Base-by-base conservation (phyloP, 2,888 invertebrate species). In the Xestia xanthographa region DNA sequence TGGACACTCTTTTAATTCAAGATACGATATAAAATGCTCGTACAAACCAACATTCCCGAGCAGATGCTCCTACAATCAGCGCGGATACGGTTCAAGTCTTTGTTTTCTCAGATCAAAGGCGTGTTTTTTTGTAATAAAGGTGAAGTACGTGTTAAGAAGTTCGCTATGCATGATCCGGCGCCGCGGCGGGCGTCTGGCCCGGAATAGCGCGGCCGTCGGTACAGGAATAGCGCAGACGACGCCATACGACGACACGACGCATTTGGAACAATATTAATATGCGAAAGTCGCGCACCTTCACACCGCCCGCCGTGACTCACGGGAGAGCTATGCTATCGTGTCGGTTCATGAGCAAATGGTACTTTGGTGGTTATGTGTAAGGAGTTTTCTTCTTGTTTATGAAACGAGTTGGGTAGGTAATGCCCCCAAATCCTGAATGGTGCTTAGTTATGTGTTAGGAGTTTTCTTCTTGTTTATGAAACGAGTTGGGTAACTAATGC, bases 211-310 rank as follows among this genome's bases (percentile, higher is more conserved):
- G 88, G 77, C 86, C 88, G 88, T 76, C 77, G 87, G 86, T 79
- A 85, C 92, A 75, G 88, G 94, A 94, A 94, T 94, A 94, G 90
- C 93, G 90, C 92, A 94, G 94, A 94, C 94, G 91, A 89, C 91
- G 91, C 89, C 90, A 86, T 80, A 80, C 89, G 86, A 87, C 88
- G 87, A 83, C 88, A 88, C 85, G 89, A 90, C 91, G 91, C 88
- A 91, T 92, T 93, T 90, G 92, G 92, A 92, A 87, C 86, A 85
- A 90, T 93, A 93, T 93, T 93, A 92, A 94, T 93, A 93, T 90
- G 91, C 90, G 90, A 91, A 91, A 87, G 89, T 87, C 89, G 83
- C 90, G 88, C 88, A 90, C 90, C 90, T 91, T 88, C 86, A 84
- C 84, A 83, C 86, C 86, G 79, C 74, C 86, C 86, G 79, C 74